A percentile compares a stretch with the other conserved stretches of the same genome.
These are phyloP conservation scores for Pycnonotus jocosus DNA, from an alignment of 2,113 vertebrate genomes.

Conservation along the genomic window DNA sequence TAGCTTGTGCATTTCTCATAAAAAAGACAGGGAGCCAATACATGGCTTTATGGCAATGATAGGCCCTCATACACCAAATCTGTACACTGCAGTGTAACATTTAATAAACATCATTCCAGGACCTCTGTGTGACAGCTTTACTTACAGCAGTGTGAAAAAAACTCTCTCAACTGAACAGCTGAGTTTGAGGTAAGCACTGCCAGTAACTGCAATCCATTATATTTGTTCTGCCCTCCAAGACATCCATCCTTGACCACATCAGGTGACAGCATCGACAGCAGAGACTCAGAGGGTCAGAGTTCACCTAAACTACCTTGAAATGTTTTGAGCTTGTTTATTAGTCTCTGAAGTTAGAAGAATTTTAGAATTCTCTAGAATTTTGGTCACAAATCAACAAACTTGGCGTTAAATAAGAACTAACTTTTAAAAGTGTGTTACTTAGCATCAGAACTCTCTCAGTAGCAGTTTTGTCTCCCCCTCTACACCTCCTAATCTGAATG, in stretches of 20 bases:
- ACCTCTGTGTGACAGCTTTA: not conserved
- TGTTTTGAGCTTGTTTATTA: not conserved
- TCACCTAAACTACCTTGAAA: not conserved
- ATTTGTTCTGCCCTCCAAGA: not conserved
- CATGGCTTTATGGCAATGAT: not conserved
- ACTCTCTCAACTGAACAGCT: not conserved
- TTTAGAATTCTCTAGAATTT: not conserved
- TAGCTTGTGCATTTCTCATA: not conserved
- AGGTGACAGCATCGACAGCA: not conserved
- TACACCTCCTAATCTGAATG: not conserved
- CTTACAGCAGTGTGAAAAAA: not conserved
- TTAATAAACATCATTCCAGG: not conserved
- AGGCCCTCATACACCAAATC: not conserved
- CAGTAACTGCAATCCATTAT: not conserved
- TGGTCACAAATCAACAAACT: not conserved
- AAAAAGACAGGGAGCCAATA: not conserved
- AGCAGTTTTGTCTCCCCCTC: not conserved
- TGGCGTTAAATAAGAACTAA: not conserved
- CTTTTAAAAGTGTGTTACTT: not conserved
- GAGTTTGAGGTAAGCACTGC: not conserved
- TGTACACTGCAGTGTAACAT: not conserved
- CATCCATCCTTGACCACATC: rapidly evolving
- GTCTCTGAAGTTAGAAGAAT: not conserved
- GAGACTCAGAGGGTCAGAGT: not conserved
- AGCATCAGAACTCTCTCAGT: not conserved